Evolutionary conservation across 2,797 vertebrate species (phyloP), one percentile per base, ranked within the genome.

Genomic region (Periparus ater): DNA sequence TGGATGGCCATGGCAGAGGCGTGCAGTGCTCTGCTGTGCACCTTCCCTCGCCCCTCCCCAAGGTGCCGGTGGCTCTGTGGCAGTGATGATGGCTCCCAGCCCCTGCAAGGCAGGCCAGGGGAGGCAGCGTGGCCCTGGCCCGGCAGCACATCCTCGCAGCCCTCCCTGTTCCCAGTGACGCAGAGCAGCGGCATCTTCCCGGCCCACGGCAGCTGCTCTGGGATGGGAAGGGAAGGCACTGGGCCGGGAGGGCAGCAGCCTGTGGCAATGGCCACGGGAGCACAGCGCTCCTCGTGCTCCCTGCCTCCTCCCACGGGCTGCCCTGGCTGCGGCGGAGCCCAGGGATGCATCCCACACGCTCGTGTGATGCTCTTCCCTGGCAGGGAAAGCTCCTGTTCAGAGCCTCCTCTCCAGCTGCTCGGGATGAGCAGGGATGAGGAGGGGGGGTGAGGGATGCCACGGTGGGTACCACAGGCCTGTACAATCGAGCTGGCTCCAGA

Each of bases 401-500:
- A 90, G 60, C 60, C 54, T 47, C 4, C 2, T 45, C 48, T 88
- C 50, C 20, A 9, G 60, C 78, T 79, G 63, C 68, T 13, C 4
- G 10, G 86, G 53, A 47, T 32, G 60, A 66, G 65, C 65, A 55
- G 70, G 53, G 61, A 19, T 1, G 7, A 38, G 58, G 42, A 13
- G 0, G 34, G 34, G 17, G 21, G 15, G 16, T 0, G 1, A 79
- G 79, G 65, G 48, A 83, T 91, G 85, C 44, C 44, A 20, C 9
- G 1, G 17, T 11, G 51, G 25, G 22, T 79, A 71, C 30, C 4
- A 0, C 48, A 19, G 61, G 17, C 1, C 0, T 88, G 76, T 66
- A 5, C 0, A 21, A 9, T 61, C 1, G 0, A 21, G 17, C 48
- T 40, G 48, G 11, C 47, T 63, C 27, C 48, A 54, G 27, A 23